Evolutionary conservation across 1,140 invertebrate species (phyloP).

Genomic region (Hylaeus volcanicus): DNA sequence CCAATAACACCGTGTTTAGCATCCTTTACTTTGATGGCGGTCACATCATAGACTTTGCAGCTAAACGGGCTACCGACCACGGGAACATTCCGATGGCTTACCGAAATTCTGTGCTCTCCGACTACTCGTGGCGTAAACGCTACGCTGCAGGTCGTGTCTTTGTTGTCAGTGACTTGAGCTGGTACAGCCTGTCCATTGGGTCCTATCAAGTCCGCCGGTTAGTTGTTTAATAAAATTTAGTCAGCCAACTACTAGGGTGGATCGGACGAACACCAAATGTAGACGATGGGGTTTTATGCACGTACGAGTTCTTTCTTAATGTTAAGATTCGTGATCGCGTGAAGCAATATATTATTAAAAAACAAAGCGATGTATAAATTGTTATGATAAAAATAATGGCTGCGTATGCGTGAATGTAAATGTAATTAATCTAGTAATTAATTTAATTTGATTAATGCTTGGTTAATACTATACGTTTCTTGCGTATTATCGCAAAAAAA

Average conservation of each 20-base stretch:
- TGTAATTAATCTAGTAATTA: conserved; percentile 20
- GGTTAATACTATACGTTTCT: conserved; percentile 23
- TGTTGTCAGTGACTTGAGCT: conserved; percentile 90
- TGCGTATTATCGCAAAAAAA: neutral
- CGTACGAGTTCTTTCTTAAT: conserved; percentile 33
- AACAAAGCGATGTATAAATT: conserved; percentile 24
- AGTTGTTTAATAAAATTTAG: conserved; percentile 77
- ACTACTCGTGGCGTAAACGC: conserved; percentile 93
- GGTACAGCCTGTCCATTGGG: conserved; percentile 92
- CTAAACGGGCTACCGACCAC: conserved; percentile 94
- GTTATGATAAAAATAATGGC: conserved; percentile 34
- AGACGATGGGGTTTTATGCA: conserved; percentile 22
- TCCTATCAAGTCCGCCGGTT: conserved; percentile 84
- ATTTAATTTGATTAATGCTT: conserved; percentile 42
- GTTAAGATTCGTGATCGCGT: conserved; percentile 34
- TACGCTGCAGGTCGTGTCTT: conserved; percentile 89
- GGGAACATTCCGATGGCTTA: conserved; percentile 88
- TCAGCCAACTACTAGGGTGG: conserved; percentile 69
- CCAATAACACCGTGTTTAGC: conserved; percentile 94
- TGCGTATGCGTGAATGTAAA: conserved; percentile 3
- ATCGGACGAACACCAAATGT: conserved; percentile 52
- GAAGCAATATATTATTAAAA: conserved; percentile 45
- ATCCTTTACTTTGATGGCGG: conserved; percentile 96
- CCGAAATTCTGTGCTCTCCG: conserved; percentile 94
- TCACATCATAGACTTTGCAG: conserved; percentile 97